Conservation (phyloP, 2,888 invertebrate species). For the Chalcis sispes region DNA sequence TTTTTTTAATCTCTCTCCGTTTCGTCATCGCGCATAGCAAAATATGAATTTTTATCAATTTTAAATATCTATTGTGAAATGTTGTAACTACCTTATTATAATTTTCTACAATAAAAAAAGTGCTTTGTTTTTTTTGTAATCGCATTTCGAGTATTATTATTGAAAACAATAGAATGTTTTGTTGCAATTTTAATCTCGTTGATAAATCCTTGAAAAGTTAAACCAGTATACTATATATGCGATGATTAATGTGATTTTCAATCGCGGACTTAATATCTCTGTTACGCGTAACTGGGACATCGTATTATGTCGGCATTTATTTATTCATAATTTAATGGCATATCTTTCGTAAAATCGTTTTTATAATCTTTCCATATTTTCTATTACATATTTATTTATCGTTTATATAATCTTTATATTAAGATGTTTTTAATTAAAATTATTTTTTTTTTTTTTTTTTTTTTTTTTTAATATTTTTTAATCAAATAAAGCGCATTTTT, state of each 20-base stretch:
- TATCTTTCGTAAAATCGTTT: slow-evolving; percentile 3
- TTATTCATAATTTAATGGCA: slow-evolving; percentile 13
- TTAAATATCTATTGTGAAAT: no score
- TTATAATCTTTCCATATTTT: slow-evolving; percentile 4
- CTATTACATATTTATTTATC: slow-evolving; percentile 11
- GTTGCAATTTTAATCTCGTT: no score
- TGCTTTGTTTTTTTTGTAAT: no score
- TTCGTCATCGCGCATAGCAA: not conserved
- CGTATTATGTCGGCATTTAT: slow-evolving; percentile 17
- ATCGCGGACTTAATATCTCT: slow-evolving; percentile 19
- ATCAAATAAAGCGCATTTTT: no score
- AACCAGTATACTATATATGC: not conserved
- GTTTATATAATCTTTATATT: not conserved
- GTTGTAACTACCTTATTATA: no score
- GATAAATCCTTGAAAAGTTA: slow-evolving; percentile 17
- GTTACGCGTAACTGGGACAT: slow-evolving; percentile 11
- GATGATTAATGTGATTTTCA: slow-evolving; percentile 23
- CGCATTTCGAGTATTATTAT: no score
- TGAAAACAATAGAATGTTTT: no score
- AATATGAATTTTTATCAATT: no score
- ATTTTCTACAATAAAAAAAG: not conserved
- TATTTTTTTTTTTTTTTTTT: not conserved
- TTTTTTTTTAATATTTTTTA: slow-evolving; percentile 2
- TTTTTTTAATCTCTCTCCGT: not conserved
- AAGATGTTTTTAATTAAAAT: not conserved